Evolutionary conservation across 2,888 invertebrate species (phyloP).

Genomic region (Cryptosula pallasiana): DNA sequence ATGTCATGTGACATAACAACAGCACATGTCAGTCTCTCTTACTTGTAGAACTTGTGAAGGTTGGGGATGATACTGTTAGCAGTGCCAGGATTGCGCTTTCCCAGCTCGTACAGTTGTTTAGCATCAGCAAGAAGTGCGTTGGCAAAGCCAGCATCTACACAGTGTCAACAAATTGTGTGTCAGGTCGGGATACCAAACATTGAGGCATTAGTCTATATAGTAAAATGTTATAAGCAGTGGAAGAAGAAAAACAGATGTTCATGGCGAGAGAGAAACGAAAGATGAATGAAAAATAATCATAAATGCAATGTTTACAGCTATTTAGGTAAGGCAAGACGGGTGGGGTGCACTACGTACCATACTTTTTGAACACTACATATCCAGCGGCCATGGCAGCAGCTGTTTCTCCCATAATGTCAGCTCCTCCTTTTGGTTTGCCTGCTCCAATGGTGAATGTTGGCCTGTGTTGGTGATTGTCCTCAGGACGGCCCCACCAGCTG

Average conservation of each 20-base stretch:
- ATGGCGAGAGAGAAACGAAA: too few species aligned
- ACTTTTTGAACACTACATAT: conserved; percentile 23
- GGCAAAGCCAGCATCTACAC: conserved; percentile 23
- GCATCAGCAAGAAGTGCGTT: conserved; percentile 4
- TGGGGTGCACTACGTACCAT: conserved; percentile 1
- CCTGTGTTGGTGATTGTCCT: conserved; percentile 59
- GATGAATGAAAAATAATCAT: too few species aligned
- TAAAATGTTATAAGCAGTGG: too few species aligned
- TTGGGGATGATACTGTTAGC: conserved; percentile 15
- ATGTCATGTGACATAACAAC: too few species aligned
- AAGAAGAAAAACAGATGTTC: too few species aligned
- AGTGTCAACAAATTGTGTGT: too few species aligned
- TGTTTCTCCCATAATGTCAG: conserved; percentile 62
- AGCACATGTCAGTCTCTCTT: too few species aligned
- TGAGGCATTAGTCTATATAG: too few species aligned
- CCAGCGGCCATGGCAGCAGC: conserved; percentile 60
- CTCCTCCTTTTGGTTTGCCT: conserved; percentile 56
- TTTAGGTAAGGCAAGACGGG: too few species aligned
- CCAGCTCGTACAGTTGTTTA: conserved; percentile 23
- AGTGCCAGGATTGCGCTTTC: background rate
- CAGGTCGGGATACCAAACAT: too few species aligned
- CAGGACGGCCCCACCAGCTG: conserved; percentile 61
- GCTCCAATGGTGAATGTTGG: conserved; percentile 60
- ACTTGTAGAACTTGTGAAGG: conserved; percentile 19
- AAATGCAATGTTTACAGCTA: too few species aligned